These are phyloP conservation scores for Aphis gossypii DNA, from an alignment of 1,140 invertebrate species.

Conservation along the genomic window DNA sequence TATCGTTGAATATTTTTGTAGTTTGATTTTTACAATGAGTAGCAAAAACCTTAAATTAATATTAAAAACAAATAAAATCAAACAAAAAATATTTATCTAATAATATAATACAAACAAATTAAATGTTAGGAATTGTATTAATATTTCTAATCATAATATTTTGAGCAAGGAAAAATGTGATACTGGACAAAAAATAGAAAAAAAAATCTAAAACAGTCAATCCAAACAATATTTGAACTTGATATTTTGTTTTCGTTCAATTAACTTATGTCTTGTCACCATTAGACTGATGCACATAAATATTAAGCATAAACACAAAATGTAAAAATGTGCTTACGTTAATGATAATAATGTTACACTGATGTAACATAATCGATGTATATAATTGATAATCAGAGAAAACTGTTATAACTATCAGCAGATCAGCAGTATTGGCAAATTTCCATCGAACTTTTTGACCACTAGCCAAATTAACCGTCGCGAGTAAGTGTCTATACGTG, in stretches of 20 bases:
- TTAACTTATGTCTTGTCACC: not conserved
- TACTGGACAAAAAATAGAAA: no score
- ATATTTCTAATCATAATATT: no score
- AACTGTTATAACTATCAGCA: not conserved
- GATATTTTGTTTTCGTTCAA: not conserved
- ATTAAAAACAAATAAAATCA: no score
- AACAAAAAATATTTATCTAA: no score
- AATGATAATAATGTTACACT: not conserved
- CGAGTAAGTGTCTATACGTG: not conserved
- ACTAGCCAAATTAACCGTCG: not conserved
- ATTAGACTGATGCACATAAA: no score
- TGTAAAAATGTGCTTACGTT: not conserved
- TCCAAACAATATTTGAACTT: not conserved
- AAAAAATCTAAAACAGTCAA: not conserved
- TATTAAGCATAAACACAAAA: not conserved
- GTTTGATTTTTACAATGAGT: no score
- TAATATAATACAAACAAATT: no score
- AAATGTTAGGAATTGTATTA: no score
- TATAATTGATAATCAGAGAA: not conserved
- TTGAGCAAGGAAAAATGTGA: no score
- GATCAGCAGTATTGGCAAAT: not conserved
- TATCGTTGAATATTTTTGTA: no score
- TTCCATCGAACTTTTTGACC: constrained; percentile 1
- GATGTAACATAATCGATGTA: not conserved
- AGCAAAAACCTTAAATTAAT: no score